These are phyloP conservation scores for Notocelia uddmanniana DNA, from an alignment of 2,888 invertebrate genomes.

Conservation along the genomic window DNA sequence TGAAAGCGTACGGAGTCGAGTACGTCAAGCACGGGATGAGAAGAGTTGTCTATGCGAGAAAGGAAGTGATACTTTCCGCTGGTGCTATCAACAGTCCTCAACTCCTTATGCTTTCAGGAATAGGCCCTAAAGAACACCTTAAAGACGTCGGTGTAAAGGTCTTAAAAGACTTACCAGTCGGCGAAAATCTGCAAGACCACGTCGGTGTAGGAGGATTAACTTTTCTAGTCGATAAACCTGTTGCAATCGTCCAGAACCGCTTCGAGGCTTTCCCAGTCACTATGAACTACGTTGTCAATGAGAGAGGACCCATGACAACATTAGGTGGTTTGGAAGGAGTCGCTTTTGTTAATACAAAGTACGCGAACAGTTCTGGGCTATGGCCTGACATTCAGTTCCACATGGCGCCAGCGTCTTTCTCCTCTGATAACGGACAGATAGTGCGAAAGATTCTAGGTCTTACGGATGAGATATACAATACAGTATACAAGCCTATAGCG, in stretches of 20 bases:
- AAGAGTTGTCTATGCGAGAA: constrained; percentile 89
- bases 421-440: constrained; percentile 91
- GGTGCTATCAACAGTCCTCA: constrained; percentile 97
- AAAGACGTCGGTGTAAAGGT: constrained; percentile 89
- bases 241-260: constrained; percentile 92
- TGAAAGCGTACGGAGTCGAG: constrained; percentile 92
- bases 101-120: constrained; percentile 95
- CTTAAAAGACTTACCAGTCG: constrained; percentile 90
- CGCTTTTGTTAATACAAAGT: constrained; percentile 94
- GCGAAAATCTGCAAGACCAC: constrained; percentile 95
- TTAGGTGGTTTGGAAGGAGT: constrained; percentile 95
- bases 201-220: constrained; percentile 94
- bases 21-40: constrained; percentile 90
- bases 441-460: constrained; percentile 92
- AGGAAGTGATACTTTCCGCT: constrained; percentile 94
- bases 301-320: constrained; percentile 94
- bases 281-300: constrained; percentile 92
- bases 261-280: constrained; percentile 92
- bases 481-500: constrained; percentile 92
- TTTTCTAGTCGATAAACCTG: constrained; percentile 93
- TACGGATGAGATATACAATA: constrained; percentile 92
- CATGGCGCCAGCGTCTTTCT: constrained; percentile 95
- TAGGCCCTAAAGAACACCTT: constrained; percentile 91
- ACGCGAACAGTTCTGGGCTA: constrained; percentile 90
- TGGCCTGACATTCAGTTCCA: constrained; percentile 97